Conservation (phyloP, 2,113 vertebrate genomes). For the Herpetotheres cachinnans region DNA sequence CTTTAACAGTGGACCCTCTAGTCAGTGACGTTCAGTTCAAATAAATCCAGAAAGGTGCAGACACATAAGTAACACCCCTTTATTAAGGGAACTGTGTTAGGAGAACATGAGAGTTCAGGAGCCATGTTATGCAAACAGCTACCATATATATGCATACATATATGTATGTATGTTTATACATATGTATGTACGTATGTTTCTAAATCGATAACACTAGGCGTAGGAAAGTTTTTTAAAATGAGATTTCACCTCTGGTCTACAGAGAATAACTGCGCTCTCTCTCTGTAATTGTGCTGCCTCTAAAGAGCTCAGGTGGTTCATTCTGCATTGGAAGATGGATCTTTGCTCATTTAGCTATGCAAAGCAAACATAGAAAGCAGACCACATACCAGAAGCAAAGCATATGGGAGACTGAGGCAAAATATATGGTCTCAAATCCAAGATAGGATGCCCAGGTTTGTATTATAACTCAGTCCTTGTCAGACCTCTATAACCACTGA, state of each 20-base stretch:
- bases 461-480: not conserved
- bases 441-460: not conserved
- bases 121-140: not conserved
- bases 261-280: not conserved
- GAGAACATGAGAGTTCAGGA: not conserved
- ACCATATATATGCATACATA: not conserved
- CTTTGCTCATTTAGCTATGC: not conserved
- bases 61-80: not conserved
- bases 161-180: not conserved
- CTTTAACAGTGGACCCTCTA: not conserved
- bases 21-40: not conserved
- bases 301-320: not conserved
- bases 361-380: not conserved
- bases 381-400: not conserved
- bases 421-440: not conserved
- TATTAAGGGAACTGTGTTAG: not conserved
- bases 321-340: not conserved
- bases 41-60: not conserved
- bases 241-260: not conserved
- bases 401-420: not conserved
- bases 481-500: not conserved
- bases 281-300: not conserved
- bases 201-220: rapidly evolving
- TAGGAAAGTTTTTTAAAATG: not conserved
- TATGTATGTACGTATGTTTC: rapidly evolving